A percentile compares a stretch with the other conserved stretches of the same genome.
Evolutionary conservation across 2,888 invertebrate genomes (phyloP).

Genomic region (Cyclophora albipunctata): DNA sequence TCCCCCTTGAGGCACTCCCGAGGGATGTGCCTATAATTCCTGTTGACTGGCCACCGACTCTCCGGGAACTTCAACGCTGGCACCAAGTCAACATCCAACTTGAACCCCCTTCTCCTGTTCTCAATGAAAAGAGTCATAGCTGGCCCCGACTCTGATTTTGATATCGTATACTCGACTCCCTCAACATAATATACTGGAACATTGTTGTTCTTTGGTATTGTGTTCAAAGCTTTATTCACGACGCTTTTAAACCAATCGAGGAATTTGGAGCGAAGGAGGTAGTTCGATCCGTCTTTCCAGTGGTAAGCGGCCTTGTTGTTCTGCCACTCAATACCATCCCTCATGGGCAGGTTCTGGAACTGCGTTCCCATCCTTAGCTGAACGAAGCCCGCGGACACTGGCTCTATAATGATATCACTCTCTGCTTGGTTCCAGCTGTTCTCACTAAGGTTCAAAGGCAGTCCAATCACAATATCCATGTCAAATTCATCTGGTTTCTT

Average conservation of each 20-base stretch:
- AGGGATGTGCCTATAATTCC: conserved; percentile 30
- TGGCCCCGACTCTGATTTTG: conserved; percentile 57
- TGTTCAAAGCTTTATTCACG: conserved; percentile 52
- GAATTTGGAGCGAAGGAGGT: conserved; percentile 60
- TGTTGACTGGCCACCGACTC: conserved; percentile 50
- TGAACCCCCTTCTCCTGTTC: conserved; percentile 25
- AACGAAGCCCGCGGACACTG: conserved; percentile 59
- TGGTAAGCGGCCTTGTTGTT: conserved; percentile 46
- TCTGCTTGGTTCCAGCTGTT: conserved; percentile 26
- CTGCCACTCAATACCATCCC: conserved; percentile 37
- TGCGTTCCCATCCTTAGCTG: conserved; percentile 53
- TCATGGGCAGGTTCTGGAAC: conserved; percentile 35
- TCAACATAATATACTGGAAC: conserved; percentile 25
- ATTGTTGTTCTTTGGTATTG: conserved; percentile 19
- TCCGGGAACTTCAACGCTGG: conserved; percentile 66
- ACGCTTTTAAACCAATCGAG: conserved; percentile 72
- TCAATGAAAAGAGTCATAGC: conserved; percentile 70
- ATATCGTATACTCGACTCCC: conserved; percentile 51
- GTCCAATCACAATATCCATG: conserved; percentile 69
- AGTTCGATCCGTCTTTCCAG: conserved; percentile 55
- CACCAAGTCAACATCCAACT: conserved; percentile 69
- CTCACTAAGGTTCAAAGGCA: conserved; percentile 53
- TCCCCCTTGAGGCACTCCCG: conserved; percentile 30
- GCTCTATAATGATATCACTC: conserved; percentile 50
- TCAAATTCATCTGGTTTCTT: conserved; percentile 77